Evolutionary conservation across 2,113 vertebrate genomes (phyloP), one percentile per base, ranked within the genome.

Genomic region (Amblyornis subalaris): DNA sequence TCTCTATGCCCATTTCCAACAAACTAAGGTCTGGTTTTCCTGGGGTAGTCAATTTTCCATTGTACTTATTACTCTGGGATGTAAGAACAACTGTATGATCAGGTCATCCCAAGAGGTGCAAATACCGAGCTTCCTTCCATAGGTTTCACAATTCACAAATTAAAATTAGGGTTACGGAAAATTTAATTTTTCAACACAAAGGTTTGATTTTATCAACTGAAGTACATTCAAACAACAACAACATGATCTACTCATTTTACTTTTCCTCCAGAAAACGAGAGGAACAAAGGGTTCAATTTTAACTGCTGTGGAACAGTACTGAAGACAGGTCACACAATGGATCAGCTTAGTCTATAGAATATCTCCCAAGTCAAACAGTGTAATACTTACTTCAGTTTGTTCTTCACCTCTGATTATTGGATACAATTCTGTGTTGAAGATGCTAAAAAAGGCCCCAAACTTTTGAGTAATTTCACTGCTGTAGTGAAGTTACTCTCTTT

Each of bases 401-500:
- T 89, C 71, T 92, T 93, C 90, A 93, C 50, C 28, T 84, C 66
- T 26, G 18, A 33, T 72, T 87, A 81, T 22, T 72, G 60, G 93
- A 86, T 72, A 88, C 45, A 91, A 89, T 85, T 97, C 81, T 96
- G 5, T 26, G 6, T 84, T 96, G 91, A 89, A 97, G 93, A 89
- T 48, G 6, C 31, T 67, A 60, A 53, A 88, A 84, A 51, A 54
- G 10, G 1, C 35, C 12, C 35, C 24, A 35, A 73, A 75, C 70
- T 93, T 97, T 95, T 75, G 84, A 94, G 83, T 75, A 83, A 51
- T 58, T 97, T 97, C 90, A 76, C 13, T 89, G 76, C 31, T 60
- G 58, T 65, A 58, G 36, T 38, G 36, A 38, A 38, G 36, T 38
- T 38, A 38, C 36, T 38, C 36, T 38, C 36, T 38, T 38, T 38